Evolutionary conservation across 2,888 invertebrate genomes (phyloP).

Genomic region (Pheosia gnoma): DNA sequence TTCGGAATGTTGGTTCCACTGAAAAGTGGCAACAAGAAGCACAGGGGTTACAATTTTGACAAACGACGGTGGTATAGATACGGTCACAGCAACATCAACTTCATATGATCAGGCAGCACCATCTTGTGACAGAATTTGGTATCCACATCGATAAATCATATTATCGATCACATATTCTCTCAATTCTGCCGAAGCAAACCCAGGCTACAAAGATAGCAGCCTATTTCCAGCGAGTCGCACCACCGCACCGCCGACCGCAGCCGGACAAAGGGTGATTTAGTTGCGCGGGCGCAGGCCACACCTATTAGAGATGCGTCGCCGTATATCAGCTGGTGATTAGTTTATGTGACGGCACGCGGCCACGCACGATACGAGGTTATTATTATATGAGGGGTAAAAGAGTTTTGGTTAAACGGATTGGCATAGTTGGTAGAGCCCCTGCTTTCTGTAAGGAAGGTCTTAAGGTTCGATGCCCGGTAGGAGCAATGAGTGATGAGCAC

Average conservation of each 20-base stretch:
- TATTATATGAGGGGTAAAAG: neutral
- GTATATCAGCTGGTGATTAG: conserved; percentile 8
- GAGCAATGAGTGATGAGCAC: no score
- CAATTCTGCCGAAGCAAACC: neutral
- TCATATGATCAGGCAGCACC: no score
- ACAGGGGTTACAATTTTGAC: no score
- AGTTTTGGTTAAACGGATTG: neutral
- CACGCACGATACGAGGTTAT: neutral
- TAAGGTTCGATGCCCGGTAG: no score
- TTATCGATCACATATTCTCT: neutral
- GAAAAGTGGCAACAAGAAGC: no score
- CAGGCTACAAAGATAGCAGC: neutral
- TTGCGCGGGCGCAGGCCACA: conserved; percentile 9
- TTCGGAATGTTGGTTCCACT: no score
- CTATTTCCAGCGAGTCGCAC: neutral
- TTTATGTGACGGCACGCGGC: conserved; percentile 7
- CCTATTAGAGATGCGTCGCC: conserved; percentile 6
- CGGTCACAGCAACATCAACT: no score
- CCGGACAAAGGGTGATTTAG: conserved; percentile 7
- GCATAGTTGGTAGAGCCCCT: neutral
- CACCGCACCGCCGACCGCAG: conserved; percentile 3
- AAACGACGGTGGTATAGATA: no score
- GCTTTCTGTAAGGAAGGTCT: no score
- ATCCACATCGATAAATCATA: no score
- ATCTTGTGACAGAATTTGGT: no score